Base-by-base conservation (phyloP, 2,888 invertebrate genomes). In the Nasonovia ribisnigri region DNA sequence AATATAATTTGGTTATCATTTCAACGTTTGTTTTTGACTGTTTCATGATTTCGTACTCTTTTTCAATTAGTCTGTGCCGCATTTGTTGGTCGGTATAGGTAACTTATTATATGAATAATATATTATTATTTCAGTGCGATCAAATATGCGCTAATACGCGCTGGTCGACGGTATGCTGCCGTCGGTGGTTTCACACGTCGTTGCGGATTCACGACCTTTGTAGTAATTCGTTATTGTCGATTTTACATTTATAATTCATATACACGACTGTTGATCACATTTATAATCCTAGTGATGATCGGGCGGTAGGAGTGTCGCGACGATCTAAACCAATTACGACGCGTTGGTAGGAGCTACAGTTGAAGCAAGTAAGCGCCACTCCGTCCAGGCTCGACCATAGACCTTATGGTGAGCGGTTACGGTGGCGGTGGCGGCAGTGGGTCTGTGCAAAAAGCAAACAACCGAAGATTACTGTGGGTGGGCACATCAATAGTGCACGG, bases 251-350 rank as follows among this genome's bases (percentile, higher is more conserved):
- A 36, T 77, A 20, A 77, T 77, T 77, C 77, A 77, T 42, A 5
- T 77, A 20, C 36, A 26, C 57, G 57, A 57, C 26, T 57, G 57
- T 36, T 16, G 20, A 36, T 36, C 54, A 54, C 54, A 77, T 36
- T 36, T 77, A 20, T 8, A 77, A 36, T 77, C 20, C 36, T 8
- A 2, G 20, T 8, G 20, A 77, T 2, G 36, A 36, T 36, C 20
- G 20, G 36, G 36, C 2, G 1, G 20, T 20, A 36, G 77, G 10
- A 8, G 20, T n/a, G 54, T 77, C 42, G n/a, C 36, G 48, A 48
- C 29, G 42, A 54, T 51, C 42, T 84, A 91, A 91, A 91, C 54
- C 84, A 91, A 84, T 54, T 84, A 51, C 77, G 11, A 26, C 11
- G 36, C 24, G 36, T 90, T 11, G 8, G 42, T 43, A 4, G 26